Evolutionary conservation across 1,140 invertebrate species (phyloP).

Genomic region (Alviniconcha marisindica): DNA sequence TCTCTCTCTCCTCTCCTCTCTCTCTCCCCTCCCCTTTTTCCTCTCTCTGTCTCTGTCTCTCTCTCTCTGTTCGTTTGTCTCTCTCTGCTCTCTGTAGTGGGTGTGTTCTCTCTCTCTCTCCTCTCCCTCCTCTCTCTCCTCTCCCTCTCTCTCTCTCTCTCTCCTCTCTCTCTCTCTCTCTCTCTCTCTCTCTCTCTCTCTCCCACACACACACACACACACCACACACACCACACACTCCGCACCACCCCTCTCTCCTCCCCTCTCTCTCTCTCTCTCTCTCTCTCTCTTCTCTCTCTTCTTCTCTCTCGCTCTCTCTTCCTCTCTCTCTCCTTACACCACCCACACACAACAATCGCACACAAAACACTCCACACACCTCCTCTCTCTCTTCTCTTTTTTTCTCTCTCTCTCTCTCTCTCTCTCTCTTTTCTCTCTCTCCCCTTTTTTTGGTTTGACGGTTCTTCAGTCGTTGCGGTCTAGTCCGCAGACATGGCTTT

Average conservation of each 20-base stretch:
- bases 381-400: too few relatives aligned
- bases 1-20: background rate
- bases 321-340: too few relatives aligned
- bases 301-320: background rate
- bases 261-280: constrained; percentile 3
- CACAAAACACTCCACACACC: too few relatives aligned
- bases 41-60: background rate
- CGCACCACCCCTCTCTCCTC: background rate
- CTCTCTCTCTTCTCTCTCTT: background rate
- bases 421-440: too few relatives aligned
- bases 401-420: too few relatives aligned
- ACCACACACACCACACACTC: background rate
- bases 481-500: too few relatives aligned
- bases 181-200: background rate
- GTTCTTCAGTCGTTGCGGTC: background rate
- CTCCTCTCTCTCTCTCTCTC: constrained; percentile 6
- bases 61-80: background rate
- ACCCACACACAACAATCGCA: too few relatives aligned
- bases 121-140: background rate
- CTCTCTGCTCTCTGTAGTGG: too few relatives aligned
- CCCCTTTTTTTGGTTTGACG: too few relatives aligned
- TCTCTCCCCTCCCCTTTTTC: background rate
- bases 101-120: background rate
- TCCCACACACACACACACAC: background rate
- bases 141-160: constrained; percentile 1